Conservation (phyloP, 2,888 invertebrate genomes). For the Nomada goodeniana region DNA sequence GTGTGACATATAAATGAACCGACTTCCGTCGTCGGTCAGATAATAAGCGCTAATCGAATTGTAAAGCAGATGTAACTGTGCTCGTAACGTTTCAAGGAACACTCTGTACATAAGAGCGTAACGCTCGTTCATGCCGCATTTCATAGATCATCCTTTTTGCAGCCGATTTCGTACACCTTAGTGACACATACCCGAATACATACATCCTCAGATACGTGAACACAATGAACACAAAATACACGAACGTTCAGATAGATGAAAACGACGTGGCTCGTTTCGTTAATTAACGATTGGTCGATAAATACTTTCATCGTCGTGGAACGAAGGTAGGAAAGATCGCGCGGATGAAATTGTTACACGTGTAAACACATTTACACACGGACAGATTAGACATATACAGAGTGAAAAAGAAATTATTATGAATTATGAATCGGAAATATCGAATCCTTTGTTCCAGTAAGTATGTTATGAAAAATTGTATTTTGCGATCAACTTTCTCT, state of each 20-base stretch:
- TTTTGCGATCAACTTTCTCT: not conserved
- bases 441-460: not conserved
- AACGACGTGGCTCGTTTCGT: constrained; percentile 22
- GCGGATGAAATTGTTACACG: constrained; percentile 38
- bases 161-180: constrained; percentile 63
- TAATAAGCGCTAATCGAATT: constrained; percentile 51
- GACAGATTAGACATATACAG: constrained; percentile 5
- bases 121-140: constrained; percentile 64
- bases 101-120: constrained; percentile 64
- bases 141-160: constrained; percentile 70
- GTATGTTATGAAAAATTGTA: not conserved
- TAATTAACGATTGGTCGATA: constrained; percentile 47
- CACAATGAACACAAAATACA: not conserved
- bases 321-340: constrained; percentile 34
- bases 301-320: constrained; percentile 41
- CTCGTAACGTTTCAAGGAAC: constrained; percentile 50
- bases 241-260: not conserved
- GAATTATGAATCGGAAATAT: not conserved
- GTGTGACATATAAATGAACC: constrained; percentile 18
- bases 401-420: constrained; percentile 26
- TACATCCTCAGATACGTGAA: not conserved
- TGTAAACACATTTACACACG: not conserved
- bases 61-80: constrained; percentile 39
- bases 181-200: not conserved
- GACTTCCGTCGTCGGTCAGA: not conserved